These are phyloP conservation scores for Lobophora halterata DNA, from an alignment of 2,888 invertebrate genomes.

Conservation along the genomic window DNA sequence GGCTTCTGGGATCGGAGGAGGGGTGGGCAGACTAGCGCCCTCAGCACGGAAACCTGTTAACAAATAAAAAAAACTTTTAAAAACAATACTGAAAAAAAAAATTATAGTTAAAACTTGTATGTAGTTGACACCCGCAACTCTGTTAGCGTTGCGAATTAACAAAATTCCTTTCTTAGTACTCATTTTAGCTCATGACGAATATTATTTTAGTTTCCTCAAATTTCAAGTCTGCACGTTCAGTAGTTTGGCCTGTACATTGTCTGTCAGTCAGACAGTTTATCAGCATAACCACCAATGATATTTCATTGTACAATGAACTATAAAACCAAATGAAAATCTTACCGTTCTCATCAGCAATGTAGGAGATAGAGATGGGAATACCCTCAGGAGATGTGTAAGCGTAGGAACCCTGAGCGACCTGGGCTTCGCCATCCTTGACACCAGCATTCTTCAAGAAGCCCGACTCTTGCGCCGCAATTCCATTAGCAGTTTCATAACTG, in stretches of 20 bases:
- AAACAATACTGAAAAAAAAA: neutral
- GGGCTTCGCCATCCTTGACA: slow-evolving; percentile 82
- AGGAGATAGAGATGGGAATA: slow-evolving; percentile 81
- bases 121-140: no score
- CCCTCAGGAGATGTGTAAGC: slow-evolving; percentile 89
- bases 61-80: slow-evolving; percentile 17
- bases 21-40: slow-evolving; percentile 82
- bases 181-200: no score
- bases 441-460: slow-evolving; percentile 87
- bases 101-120: no score
- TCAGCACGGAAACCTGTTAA: slow-evolving; percentile 81
- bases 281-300: no score
- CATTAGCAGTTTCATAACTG: slow-evolving; percentile 88
- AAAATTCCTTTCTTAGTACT: no score
- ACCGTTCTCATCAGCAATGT: slow-evolving; percentile 88
- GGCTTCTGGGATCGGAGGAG: slow-evolving; percentile 82
- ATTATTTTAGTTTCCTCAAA: no score
- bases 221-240: no score
- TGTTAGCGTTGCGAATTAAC: no score
- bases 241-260: no score
- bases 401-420: slow-evolving; percentile 85
- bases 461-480: slow-evolving; percentile 85
- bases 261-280: no score
- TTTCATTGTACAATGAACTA: no score
- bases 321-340: no score